Evolutionary conservation across 2,113 vertebrate species (phyloP).

Genomic region (Gavia stellata): DNA sequence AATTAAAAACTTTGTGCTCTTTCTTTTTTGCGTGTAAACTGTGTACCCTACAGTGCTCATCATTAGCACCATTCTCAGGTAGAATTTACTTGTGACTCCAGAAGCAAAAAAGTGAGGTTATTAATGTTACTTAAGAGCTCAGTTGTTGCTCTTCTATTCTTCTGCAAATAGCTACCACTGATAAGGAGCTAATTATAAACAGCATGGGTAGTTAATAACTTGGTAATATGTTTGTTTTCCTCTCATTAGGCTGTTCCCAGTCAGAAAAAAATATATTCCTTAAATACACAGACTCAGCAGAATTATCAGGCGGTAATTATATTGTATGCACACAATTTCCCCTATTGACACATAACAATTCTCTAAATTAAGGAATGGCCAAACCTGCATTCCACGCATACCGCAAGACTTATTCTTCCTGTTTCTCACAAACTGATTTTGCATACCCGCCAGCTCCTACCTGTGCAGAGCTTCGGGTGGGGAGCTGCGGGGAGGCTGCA

Average conservation of each 20-base stretch:
- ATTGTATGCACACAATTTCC: constrained; percentile 42
- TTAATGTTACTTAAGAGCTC: constrained; percentile 57
- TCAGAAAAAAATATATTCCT: constrained; percentile 42
- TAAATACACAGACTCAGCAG: constrained; percentile 63
- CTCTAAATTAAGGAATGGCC: constrained; percentile 52
- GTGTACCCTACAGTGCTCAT: background rate
- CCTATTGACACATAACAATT: constrained; percentile 52
- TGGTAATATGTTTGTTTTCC: constrained; percentile 68
- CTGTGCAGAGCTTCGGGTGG: background rate
- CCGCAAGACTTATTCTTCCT: constrained; percentile 15
- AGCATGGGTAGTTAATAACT: constrained; percentile 70
- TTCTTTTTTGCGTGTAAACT: constrained; percentile 18
- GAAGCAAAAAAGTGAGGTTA: constrained; percentile 48
- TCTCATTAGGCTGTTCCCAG: constrained; percentile 63
- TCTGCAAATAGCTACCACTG: constrained; percentile 67
- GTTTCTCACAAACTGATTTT: constrained; percentile 45
- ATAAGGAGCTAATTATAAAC: constrained; percentile 72
- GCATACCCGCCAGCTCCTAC: constrained; percentile 24
- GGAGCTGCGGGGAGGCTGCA: background rate
- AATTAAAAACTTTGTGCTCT: constrained; percentile 34
- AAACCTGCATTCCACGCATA: constrained; percentile 59
- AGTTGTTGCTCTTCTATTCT: constrained; percentile 45
- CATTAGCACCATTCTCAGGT: background rate
- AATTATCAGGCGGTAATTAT: constrained; percentile 52
- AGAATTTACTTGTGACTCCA: constrained; percentile 35